Percentiles rank a stretch among this genome's conserved stretches.
phyloP scores from a whole-genome alignment of 2,797 vertebrate genomes.

The Pelochelys cantorii region DNA sequence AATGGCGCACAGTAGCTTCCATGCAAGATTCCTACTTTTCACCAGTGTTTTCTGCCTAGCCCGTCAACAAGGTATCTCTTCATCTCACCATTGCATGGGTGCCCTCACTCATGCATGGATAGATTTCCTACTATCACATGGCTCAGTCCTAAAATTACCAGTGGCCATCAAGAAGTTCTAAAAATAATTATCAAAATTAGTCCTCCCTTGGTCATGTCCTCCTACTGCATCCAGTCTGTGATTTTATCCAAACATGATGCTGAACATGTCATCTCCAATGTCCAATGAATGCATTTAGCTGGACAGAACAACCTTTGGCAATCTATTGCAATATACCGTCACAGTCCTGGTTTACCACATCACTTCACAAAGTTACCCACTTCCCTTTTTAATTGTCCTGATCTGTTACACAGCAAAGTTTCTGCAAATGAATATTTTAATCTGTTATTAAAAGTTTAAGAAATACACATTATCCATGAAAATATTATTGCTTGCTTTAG shows the following conservation, averaged over 20 bases:
- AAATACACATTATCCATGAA: neutral
- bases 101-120: neutral
- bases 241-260: neutral
- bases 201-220: neutral
- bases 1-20: neutral
- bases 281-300: neutral
- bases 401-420: neutral
- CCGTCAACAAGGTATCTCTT: neutral
- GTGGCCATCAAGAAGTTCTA: neutral
- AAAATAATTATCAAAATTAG: neutral
- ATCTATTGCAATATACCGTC: neutral
- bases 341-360: neutral
- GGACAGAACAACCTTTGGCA: neutral
- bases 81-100: neutral
- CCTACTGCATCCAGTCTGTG: neutral
- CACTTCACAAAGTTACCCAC: neutral
- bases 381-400: neutral
- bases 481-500: neutral
- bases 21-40: neutral
- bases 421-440: neutral
- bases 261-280: neutral
- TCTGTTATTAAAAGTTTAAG: slow-evolving; percentile 3
- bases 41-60: neutral
- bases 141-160: neutral
- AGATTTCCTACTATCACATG: neutral